Evolutionary conservation across 2,113 vertebrate species (phyloP).

Genomic region (Myanophis thanlyinensis): DNA sequence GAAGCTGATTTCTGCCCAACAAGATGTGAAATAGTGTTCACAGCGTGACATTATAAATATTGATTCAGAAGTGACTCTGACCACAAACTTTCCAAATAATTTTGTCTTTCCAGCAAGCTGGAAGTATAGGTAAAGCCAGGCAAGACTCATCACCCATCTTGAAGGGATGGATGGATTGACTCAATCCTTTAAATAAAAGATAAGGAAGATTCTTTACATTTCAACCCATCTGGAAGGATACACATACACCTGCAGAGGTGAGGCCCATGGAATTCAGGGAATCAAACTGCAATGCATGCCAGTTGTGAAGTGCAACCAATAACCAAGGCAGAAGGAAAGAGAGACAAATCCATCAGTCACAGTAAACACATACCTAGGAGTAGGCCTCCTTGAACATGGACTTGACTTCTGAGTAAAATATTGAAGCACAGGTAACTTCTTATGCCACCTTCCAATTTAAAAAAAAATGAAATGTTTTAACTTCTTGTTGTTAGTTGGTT

Average conservation of each 20-base stretch:
- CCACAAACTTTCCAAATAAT: conserved; percentile 56
- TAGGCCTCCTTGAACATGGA: too few species aligned
- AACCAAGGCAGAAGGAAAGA: background rate
- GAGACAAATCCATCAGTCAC: background rate
- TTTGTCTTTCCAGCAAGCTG: conserved; percentile 51
- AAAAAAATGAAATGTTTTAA: background rate
- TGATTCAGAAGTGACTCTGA: conserved; percentile 63
- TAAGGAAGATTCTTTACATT: background rate
- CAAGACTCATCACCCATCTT: conserved; percentile 5
- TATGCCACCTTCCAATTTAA: background rate
- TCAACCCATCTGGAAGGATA: background rate
- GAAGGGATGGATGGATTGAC: conserved; percentile 39
- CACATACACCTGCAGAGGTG: background rate
- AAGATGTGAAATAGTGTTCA: conserved; percentile 67
- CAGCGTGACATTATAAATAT: conserved; percentile 67
- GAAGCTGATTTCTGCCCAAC: conserved; percentile 58
- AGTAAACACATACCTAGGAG: background rate
- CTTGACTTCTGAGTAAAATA: too few species aligned
- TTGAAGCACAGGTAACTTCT: too few species aligned
- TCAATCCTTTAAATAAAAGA: background rate
- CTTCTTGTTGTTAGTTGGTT: too few species aligned
- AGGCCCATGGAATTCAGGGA: background rate
- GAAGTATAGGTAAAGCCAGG: conserved; percentile 43
- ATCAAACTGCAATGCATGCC: background rate
- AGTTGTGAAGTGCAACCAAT: background rate